phyloP scores from a whole-genome alignment of 1,140 invertebrate genomes.

The Ips nitidus region DNA sequence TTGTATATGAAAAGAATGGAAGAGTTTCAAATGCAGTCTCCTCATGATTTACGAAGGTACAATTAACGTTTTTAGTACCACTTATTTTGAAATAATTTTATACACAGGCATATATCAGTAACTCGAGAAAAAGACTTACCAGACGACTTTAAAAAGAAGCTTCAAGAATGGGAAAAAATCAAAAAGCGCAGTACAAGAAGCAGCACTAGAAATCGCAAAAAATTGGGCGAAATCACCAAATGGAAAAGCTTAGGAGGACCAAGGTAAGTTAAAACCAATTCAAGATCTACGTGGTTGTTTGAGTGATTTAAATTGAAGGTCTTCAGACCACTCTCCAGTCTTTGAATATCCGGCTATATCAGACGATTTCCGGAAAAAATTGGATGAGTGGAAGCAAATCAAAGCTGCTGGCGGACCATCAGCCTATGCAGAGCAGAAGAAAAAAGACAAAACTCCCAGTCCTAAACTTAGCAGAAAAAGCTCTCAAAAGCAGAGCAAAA shows the following conservation, averaged over 20 bases:
- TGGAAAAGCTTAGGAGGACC: constrained; percentile 59
- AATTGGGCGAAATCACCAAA: constrained; percentile 71
- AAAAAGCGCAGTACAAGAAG: constrained; percentile 69
- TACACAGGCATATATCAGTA: not conserved
- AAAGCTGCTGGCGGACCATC: constrained; percentile 58
- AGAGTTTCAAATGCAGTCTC: no score
- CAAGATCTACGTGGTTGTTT: not conserved
- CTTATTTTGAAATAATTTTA: no score
- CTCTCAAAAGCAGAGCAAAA: constrained; percentile 40
- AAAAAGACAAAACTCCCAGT: constrained; percentile 50
- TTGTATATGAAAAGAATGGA: constrained; percentile 8
- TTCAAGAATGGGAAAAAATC: constrained; percentile 82
- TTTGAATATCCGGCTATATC: constrained; percentile 62
- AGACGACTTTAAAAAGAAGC: constrained; percentile 77
- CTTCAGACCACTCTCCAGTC: constrained; percentile 51
- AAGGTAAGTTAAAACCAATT: constrained; percentile 36
- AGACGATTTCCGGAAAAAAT: constrained; percentile 69
- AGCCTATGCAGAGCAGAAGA: constrained; percentile 44
- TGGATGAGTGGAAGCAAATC: constrained; percentile 69
- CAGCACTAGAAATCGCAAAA: constrained; percentile 58
- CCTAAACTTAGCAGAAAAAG: constrained; percentile 46
- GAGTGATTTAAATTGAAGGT: not conserved
- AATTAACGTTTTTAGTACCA: no score
- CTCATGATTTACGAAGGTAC: no score
- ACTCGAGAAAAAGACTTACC: constrained; percentile 66